Percentiles rank a stretch among this genome's conserved stretches.
Conservation (phyloP, 2,797 vertebrate genomes). For the Chiroxiphia lanceolata region DNA sequence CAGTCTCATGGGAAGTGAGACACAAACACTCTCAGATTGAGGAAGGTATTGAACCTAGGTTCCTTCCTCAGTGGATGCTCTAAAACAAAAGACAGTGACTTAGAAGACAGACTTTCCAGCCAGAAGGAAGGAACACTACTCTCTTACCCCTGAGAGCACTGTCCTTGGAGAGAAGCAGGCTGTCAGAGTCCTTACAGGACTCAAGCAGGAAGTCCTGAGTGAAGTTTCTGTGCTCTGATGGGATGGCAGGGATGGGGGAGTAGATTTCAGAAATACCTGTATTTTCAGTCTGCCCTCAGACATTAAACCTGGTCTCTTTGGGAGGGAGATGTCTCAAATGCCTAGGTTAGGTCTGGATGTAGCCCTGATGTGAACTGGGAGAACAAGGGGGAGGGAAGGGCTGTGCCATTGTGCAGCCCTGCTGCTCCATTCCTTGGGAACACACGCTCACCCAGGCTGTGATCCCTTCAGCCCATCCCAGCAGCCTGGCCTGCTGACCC, state of each 20-base stretch:
- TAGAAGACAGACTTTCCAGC: neutral
- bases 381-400: neutral
- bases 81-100: slow-evolving; percentile 29
- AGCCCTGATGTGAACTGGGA: neutral
- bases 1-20: slow-evolving; percentile 53
- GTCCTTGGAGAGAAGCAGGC: neutral
- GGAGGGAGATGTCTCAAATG: neutral
- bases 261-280: neutral
- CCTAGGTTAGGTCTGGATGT: neutral
- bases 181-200: neutral
- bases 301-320: neutral
- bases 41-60: slow-evolving; percentile 41
- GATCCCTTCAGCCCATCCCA: neutral
- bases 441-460: fast-evolving
- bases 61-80: slow-evolving; percentile 46
- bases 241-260: neutral
- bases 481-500: neutral
- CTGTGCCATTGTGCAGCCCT: neutral
- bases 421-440: neutral
- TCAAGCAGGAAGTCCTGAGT: neutral
- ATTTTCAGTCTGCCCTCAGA: neutral
- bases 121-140: neutral
- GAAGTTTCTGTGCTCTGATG: neutral
- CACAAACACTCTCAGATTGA: slow-evolving; percentile 9
- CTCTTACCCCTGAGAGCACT: neutral